Evolutionary conservation across 1,140 invertebrate species (phyloP).

Genomic region (Trichonephila clavata): DNA sequence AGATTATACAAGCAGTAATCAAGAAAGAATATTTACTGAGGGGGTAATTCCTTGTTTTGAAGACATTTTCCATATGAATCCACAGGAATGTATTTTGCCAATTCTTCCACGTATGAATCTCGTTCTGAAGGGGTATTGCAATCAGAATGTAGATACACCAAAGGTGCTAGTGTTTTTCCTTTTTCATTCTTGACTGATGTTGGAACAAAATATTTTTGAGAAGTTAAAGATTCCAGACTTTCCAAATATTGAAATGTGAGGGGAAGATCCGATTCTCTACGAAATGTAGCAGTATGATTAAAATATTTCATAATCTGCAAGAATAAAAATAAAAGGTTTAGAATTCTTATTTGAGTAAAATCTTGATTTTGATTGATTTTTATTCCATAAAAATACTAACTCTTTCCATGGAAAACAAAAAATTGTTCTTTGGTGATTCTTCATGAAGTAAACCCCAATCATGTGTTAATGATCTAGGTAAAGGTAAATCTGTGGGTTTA

Average conservation of each 20-base stretch:
- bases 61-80: conserved; percentile 89
- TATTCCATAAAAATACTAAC: background rate
- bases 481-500: conserved; percentile 86
- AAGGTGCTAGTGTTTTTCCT: conserved; percentile 83
- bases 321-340: background rate
- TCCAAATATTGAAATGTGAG: conserved; percentile 84
- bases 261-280: conserved; percentile 88
- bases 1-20: background rate
- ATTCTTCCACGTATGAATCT: conserved; percentile 87
- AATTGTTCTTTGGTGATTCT: conserved; percentile 92
- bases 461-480: conserved; percentile 84
- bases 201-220: conserved; percentile 83
- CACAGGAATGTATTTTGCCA: conserved; percentile 88
- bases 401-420: conserved; percentile 84
- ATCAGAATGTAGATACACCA: conserved; percentile 86
- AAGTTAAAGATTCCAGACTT: conserved; percentile 44
- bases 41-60: conserved; percentile 87
- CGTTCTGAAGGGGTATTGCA: conserved; percentile 84
- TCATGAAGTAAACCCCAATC: conserved; percentile 91
- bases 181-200: conserved; percentile 84
- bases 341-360: background rate
- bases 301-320: conserved; percentile 84
- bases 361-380: background rate
- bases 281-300: conserved; percentile 90
- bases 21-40: conserved; percentile 38